Conservation (phyloP, 2,113 vertebrate genomes). For the Sitta europaea region DNA sequence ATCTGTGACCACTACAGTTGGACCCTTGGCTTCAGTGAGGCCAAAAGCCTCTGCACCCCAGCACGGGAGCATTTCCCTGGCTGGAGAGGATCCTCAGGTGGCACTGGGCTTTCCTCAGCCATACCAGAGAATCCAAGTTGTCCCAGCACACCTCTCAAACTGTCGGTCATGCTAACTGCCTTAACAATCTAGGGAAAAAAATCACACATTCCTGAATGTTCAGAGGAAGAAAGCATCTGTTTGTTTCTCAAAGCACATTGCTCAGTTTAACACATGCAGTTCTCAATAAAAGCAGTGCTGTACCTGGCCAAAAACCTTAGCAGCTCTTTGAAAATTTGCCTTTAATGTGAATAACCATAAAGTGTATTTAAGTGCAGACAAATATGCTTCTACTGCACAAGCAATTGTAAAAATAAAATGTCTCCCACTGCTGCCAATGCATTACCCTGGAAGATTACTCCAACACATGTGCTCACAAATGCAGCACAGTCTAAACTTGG, state of each 20-base stretch:
- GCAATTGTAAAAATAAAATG: conserved; percentile 70
- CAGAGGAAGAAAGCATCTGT: not conserved
- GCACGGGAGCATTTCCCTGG: not conserved
- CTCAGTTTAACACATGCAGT: not conserved
- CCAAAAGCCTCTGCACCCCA: accelerated
- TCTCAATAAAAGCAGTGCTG: not conserved
- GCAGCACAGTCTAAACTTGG: conserved; percentile 65
- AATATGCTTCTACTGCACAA: conserved; percentile 50
- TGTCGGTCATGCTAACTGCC: not conserved
- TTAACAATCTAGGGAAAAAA: not conserved
- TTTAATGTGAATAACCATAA: conserved; percentile 49
- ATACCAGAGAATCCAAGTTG: not conserved
- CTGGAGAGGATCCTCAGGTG: not conserved
- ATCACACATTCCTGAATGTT: not conserved
- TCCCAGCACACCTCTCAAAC: not conserved
- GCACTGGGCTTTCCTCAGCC: not conserved
- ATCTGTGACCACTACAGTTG: not conserved
- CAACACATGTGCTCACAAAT: conserved; percentile 71
- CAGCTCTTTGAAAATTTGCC: conserved; percentile 59
- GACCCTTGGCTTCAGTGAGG: not conserved
- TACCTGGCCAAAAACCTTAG: conserved; percentile 38
- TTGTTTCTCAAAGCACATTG: not conserved
- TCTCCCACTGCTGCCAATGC: conserved; percentile 61
- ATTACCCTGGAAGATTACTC: conserved; percentile 70
- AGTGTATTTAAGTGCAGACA: conserved; percentile 29